Conservation (phyloP, 2,113 vertebrate genomes). For the Carassius gibelio region DNA sequence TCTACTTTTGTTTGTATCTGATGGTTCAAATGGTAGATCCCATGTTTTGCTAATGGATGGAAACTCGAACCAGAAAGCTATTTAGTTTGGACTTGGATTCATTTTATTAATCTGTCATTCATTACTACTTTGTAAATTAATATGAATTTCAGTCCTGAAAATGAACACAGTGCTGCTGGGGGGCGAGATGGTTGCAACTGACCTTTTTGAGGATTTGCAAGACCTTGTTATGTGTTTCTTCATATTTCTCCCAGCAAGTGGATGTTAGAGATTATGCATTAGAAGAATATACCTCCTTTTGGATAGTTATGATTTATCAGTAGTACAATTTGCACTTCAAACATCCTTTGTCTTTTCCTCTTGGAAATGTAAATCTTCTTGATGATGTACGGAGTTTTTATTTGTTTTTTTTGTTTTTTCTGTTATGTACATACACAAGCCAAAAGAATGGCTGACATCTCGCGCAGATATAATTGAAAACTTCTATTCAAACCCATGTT, state of each 20-base stretch:
- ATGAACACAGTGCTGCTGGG: not conserved
- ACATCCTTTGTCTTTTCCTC: not conserved
- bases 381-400: not conserved
- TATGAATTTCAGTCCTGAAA: not conserved
- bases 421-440: not conserved
- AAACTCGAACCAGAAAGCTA: not conserved
- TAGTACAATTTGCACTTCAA: not conserved
- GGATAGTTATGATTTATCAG: not conserved
- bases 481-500: not conserved
- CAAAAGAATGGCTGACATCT: constrained; percentile 2
- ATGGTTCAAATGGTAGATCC: constrained; percentile 41
- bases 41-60: constrained; percentile 34
- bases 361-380: not conserved
- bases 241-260: not conserved
- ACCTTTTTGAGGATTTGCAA: not conserved
- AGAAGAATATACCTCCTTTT: not conserved
- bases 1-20: constrained; percentile 45
- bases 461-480: not conserved
- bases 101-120: not conserved
- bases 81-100: not conserved
- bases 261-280: not conserved
- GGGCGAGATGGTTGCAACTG: not conserved
- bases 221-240: not conserved
- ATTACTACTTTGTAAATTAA: not conserved
- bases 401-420: no score